Evolutionary conservation across 2,888 invertebrate genomes (phyloP).

Genomic region (Trypoxylon attenuatum): DNA sequence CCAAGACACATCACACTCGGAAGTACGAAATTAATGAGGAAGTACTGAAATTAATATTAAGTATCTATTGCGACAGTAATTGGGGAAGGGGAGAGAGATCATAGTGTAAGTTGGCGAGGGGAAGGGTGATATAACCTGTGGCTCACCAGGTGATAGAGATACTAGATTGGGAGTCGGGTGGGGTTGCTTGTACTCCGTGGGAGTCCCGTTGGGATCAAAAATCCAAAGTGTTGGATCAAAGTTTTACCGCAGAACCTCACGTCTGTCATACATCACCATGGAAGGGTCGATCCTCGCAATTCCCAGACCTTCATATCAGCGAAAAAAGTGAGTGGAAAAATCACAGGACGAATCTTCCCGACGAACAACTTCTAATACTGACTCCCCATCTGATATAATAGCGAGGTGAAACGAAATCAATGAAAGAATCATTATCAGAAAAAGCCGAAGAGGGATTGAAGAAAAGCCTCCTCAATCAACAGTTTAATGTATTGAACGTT

Average conservation of each 20-base stretch:
- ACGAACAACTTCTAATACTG: too few species aligned
- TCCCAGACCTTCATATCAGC: neutral
- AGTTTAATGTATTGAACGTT: too few species aligned
- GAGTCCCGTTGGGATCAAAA: neutral
- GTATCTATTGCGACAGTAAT: neutral
- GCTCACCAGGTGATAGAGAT: neutral
- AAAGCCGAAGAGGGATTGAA: too few species aligned
- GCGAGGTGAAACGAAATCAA: too few species aligned
- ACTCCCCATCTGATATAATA: too few species aligned
- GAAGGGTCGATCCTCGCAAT: neutral
- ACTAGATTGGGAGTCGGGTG: too few species aligned
- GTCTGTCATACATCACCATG: neutral
- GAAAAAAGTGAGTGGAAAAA: neutral
- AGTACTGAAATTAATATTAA: too few species aligned
- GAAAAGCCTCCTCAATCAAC: too few species aligned
- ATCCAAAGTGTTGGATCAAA: neutral
- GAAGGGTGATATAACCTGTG: neutral
- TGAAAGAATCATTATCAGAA: too few species aligned
- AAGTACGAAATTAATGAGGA: too few species aligned
- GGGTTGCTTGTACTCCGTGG: neutral
- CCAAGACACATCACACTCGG: too few species aligned
- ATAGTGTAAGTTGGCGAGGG: neutral
- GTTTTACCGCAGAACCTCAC: neutral
- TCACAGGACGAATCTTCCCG: neutral
- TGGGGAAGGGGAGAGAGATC: neutral